A percentile compares a stretch with the other conserved stretches of the same genome.
These are phyloP conservation scores for Pemphredon lugubris DNA, from an alignment of 2,888 invertebrate species.

Conservation along the genomic window DNA sequence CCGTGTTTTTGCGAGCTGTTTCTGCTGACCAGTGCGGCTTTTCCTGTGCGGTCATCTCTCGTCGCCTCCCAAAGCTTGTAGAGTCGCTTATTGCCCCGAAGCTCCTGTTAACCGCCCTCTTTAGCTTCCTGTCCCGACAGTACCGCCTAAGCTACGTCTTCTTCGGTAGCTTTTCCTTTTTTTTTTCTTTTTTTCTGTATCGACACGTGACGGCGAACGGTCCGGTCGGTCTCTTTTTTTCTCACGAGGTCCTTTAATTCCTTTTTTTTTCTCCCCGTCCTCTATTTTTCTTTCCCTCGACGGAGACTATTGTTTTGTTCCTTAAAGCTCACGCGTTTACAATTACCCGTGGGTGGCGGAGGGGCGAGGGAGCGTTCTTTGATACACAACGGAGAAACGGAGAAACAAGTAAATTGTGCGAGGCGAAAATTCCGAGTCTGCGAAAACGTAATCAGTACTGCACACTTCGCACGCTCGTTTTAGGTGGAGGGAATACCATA, in stretches of 20 bases:
- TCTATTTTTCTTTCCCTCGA: no score
- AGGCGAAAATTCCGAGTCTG: constrained; percentile 51
- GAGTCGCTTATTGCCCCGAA: constrained; percentile 77
- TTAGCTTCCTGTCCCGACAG: constrained; percentile 64
- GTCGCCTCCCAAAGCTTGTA: constrained; percentile 78
- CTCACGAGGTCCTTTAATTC: neutral
- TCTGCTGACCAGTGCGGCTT: constrained; percentile 78
- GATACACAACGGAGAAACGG: constrained; percentile 30
- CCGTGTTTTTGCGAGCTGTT: constrained; percentile 75
- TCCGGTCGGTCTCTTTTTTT: constrained; percentile 1
- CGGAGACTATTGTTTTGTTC: no score
- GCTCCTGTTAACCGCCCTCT: constrained; percentile 75
- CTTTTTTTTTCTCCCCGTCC: no score
- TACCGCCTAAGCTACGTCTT: constrained; percentile 50
- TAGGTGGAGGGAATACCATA: constrained; percentile 49
- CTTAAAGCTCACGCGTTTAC: no score
- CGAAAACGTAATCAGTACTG: constrained; percentile 49
- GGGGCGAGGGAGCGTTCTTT: constrained; percentile 13
- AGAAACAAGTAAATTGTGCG: constrained; percentile 45
- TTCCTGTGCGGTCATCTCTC: constrained; percentile 76
- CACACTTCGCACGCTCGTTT: constrained; percentile 40
- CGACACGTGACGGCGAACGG: constrained; percentile 24
- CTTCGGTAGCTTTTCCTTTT: no score
- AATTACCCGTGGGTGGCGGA: no score
- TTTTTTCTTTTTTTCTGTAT: constrained; percentile 51